Conservation (phyloP, 1,140 invertebrate species). For the Cephus cinctus region DNA sequence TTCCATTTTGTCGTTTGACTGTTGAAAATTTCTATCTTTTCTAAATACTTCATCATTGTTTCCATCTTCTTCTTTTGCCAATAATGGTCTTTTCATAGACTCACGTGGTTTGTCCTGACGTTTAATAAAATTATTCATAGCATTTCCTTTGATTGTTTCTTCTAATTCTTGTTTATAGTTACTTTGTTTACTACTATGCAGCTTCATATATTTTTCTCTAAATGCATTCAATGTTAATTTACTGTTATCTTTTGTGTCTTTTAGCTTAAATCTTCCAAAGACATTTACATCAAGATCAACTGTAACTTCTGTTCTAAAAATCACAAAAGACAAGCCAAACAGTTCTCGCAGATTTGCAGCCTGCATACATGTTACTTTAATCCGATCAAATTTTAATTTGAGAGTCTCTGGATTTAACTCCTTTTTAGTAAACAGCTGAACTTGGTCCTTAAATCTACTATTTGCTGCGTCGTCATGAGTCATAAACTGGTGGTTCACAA, state of each 20-base stretch:
- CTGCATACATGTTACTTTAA: slow-evolving; percentile 52
- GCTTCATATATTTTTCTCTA: slow-evolving; percentile 39
- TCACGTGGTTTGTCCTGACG: slow-evolving; percentile 30
- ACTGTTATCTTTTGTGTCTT: slow-evolving; percentile 23
- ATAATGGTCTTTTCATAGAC: slow-evolving; percentile 32
- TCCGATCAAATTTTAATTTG: slow-evolving; percentile 44
- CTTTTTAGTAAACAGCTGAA: slow-evolving; percentile 48
- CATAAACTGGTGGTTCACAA: slow-evolving; percentile 48
- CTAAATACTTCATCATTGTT: slow-evolving; percentile 35
- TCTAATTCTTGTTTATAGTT: slow-evolving; percentile 37
- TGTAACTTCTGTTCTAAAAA: slow-evolving; percentile 40
- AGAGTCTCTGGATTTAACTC: slow-evolving; percentile 43
- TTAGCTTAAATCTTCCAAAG: slow-evolving; percentile 49
- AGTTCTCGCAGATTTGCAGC: slow-evolving; percentile 45
- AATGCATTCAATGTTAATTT: slow-evolving; percentile 28
- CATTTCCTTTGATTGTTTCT: slow-evolving; percentile 31
- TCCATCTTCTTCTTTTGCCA: slow-evolving; percentile 40
- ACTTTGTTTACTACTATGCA: slow-evolving; percentile 26
- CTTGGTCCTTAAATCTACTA: slow-evolving; percentile 46
- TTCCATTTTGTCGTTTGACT: too few species aligned
- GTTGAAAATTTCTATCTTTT: background rate
- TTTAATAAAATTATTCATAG: slow-evolving; percentile 32
- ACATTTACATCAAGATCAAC: slow-evolving; percentile 43
- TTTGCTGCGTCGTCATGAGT: slow-evolving; percentile 47
- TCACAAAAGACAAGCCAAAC: slow-evolving; percentile 45